Conservation (phyloP, 2,888 invertebrate species). For the Tubulanus polymorphus region DNA sequence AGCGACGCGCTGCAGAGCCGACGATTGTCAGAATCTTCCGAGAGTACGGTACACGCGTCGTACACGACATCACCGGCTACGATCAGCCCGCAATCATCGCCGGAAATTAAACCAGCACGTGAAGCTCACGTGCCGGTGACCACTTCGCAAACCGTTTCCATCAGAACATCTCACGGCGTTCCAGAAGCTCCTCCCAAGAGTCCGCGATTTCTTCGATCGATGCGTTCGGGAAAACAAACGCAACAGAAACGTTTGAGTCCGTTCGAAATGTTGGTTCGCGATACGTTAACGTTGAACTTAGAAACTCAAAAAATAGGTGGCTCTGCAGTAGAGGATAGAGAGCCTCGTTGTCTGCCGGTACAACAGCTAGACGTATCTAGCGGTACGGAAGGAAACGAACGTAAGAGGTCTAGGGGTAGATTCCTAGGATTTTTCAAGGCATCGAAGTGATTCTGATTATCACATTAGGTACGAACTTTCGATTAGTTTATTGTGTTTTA, state of each 20-base stretch:
- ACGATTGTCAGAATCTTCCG: not conserved
- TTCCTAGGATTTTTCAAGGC: too few relatives aligned
- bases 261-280: not conserved
- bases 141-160: not conserved
- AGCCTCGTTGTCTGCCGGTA: too few relatives aligned
- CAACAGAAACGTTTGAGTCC: not conserved
- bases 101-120: not conserved
- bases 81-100: not conserved
- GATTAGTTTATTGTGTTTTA: too few relatives aligned
- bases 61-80: too few relatives aligned
- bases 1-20: not conserved
- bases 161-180: not conserved
- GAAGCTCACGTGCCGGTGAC: not conserved
- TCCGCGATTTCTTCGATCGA: not conserved
- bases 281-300: not conserved
- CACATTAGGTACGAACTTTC: too few relatives aligned
- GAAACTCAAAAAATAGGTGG: too few relatives aligned
- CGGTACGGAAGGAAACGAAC: too few relatives aligned
- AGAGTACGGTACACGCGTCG: too few relatives aligned
- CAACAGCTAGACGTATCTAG: too few relatives aligned
- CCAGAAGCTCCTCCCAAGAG: not conserved
- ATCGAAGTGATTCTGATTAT: too few relatives aligned
- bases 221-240: not conserved
- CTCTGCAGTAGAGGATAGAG: too few relatives aligned
- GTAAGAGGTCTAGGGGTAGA: too few relatives aligned